A percentile compares a stretch with the other conserved stretches of the same genome.
Conservation (phyloP, 2,113 vertebrate species). For the Capreolus pygargus region DNA sequence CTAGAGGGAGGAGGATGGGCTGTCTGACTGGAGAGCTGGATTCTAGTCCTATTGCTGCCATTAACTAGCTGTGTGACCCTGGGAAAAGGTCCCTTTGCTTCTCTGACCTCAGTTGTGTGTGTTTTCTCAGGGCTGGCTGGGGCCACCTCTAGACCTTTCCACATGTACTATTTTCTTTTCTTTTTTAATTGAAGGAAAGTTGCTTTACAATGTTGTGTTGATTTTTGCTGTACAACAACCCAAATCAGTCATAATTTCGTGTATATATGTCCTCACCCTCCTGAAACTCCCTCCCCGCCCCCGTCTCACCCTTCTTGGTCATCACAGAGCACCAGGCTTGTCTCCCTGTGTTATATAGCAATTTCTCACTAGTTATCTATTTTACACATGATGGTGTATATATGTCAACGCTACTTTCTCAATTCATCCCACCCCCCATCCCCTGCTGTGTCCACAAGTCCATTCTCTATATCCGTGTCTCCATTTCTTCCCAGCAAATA, state of each 20-base stretch:
- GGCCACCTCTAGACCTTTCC: not conserved
- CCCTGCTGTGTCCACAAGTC: not conserved
- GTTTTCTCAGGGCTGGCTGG: not conserved
- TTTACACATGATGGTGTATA: not conserved
- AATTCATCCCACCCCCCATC: not conserved
- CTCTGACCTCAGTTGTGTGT: not conserved
- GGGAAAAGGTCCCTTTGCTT: not conserved
- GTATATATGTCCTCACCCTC: not conserved
- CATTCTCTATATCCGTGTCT: not conserved
- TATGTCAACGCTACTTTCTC: not conserved
- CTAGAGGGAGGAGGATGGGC: not conserved
- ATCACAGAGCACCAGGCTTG: not conserved
- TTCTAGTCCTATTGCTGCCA: not conserved
- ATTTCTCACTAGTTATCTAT: not conserved
- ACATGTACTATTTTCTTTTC: not conserved
- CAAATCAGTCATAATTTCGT: not conserved
- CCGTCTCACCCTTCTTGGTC: not conserved
- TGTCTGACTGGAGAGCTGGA: not conserved
- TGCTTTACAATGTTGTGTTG: not conserved
- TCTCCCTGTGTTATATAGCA: not conserved
- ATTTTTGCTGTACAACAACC: not conserved
- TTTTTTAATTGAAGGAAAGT: not conserved
- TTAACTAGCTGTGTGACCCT: not conserved
- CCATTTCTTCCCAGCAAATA: not conserved
- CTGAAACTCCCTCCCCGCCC: not conserved